Evolutionary conservation across 2,888 invertebrate species (phyloP), one percentile per base, ranked within the genome.

Genomic region (Artemia sinica): DNA sequence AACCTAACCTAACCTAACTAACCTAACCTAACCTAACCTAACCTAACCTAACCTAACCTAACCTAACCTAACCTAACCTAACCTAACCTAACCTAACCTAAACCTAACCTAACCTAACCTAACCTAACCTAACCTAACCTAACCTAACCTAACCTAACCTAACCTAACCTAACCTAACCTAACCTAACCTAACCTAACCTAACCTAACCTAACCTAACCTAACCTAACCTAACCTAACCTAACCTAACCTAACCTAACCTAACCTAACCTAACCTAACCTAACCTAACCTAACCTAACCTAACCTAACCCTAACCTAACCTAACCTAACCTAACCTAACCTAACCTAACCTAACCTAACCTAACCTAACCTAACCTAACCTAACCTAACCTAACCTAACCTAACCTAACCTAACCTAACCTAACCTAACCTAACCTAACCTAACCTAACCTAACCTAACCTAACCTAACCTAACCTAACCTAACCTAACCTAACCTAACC

Each of bases 341-440:
- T 70, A 70, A 72, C 71, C 68, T 67, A 68, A 71, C 71, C 70
- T 69, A 72, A 72, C 72, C 63, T 69, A 72, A 72, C 72, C 71
- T 72, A 71, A 71, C 71, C 70, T 70, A 49, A 70, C 51, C 71
- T 66, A 66, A 71, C 70, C 69, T 70, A 72, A 71, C 71, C 66
- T 70, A 71, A 71, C 71, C 14, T 52, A 70, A 72, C 41, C 71
- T 65, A 51, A 70, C 51, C 71, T 69, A 41, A 70, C 67, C 72
- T 67, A 65, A 71, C 72, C 70, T 71, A 48, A 71, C 71, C 72
- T 71, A 66, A 71, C 71, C 71, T 72, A 67, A 71, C 72, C 71
- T 72, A 51, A 72, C 67, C 70, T 68, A 68, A 72, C 69, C 72
- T 68, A 28, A 72, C 67, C 70, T 58, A 49, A 72, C 70, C 72